Base-by-base conservation (phyloP, 1,140 invertebrate species). In the Brachionus koreanus region DNA sequence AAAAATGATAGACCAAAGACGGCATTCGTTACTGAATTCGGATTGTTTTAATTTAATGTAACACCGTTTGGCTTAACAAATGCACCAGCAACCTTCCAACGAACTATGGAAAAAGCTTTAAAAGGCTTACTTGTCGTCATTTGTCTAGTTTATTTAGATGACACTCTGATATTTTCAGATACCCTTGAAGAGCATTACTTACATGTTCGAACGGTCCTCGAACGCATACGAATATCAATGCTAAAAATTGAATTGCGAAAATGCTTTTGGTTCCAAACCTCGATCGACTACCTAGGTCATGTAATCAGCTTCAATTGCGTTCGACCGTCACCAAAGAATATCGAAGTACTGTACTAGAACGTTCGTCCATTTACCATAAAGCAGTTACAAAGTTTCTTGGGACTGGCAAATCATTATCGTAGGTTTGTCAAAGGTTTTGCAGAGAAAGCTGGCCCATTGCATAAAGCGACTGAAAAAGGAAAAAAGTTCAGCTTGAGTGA, bases 311-410 rank as follows among this genome's bases (percentile, higher is more conserved):
- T 23, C 16, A 12, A 10, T 29, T 13, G 13, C 12, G 13, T 72
- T 29, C 6, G 7, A 43, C 67, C 67, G 25, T 16, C 33, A 12
- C 33, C 33, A 72, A 72, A 16, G 29, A 39, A 16, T 12, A 23
- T 29, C 7, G 25, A 72, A 72, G 16, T 4, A 13, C n/a, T n/a
- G n/a, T 35, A 12, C 25, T 35, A 72, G 13, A 72, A n/a, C 13
- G 16, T 23, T 6, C 67, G 67, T 13, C 84, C 85, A 43, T 84
- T 72, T 52, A 87, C 82, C 82, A 75, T 85, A 5, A 86, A 87
- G 37, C 85, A 89, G 49, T 35, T 90, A 0, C 83, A 86, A 49
- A 25, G 84, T 12, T 90, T 91, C 83, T 16, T 79, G 3, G 76
- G 76, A 10, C 33, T 79, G 10, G 37, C 76, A 6, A 35, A n/a